Base-by-base conservation (phyloP, 2,113 vertebrate genomes). In the Coracopsis vasa region DNA sequence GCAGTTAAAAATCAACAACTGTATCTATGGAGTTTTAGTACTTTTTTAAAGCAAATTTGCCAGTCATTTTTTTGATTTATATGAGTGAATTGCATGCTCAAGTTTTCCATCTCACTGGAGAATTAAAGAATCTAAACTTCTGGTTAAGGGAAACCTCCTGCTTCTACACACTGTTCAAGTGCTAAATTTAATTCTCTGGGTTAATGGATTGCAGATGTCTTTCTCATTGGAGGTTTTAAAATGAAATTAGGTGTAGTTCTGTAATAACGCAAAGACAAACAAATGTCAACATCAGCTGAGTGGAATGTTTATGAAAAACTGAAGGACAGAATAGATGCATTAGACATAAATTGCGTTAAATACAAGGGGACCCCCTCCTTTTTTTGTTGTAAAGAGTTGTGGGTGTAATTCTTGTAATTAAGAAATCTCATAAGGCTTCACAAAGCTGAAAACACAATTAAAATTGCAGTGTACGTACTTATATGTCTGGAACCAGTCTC, bases 61-160 rank as follows among this genome's bases (percentile, higher is more conserved):
- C 87, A 82, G 16, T 93, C 0, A 0, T 39, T 44, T 94, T 93
- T 94, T 97, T 95, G 50, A 94, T 96, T 97, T 97, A 94, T 97
- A 48, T 44, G 82, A 91, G 77, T 66, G 86, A 91, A 92, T 89
- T 94, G 80, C 61, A 31, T 80, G 88, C 90, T 97, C 79, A 72
- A 96, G 67, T 97, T 96, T 94, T 96, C 96, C 78, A 83, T 97
- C 70, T 96, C 94, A 74, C 91, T 94, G 80, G 95, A 96, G 96
- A 97, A 95, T 97, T 97, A 81, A 97, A 86, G 95, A 97, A 97
- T 97, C 94, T 96, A 92, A 97, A 93, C 93, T 95, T 96, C 89
- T 95, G 92, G 92, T 96, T 94, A 94, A 95, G 95, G 94, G 88
- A 94, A 97, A 95, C 96, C 95, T 96, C 87, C 92, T 84, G 89